Percentiles rank a stretch among this genome's conserved stretches.
Evolutionary conservation across 92 coral and sea anemone species (phyloP).

Genomic region (Parazoanthus atlanticus): DNA sequence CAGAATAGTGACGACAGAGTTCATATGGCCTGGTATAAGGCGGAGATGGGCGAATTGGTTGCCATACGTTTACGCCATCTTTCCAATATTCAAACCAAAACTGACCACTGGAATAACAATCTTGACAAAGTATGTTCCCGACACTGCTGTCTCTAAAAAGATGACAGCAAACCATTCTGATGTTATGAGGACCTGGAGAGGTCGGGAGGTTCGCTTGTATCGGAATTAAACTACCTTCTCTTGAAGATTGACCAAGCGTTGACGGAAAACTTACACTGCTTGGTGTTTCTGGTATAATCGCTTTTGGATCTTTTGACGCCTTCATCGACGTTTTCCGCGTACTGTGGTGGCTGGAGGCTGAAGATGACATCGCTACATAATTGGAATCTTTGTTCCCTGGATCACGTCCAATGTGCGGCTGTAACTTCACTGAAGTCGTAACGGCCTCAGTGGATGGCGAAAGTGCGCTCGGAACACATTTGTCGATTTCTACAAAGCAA

Average conservation of each 20-base stretch:
- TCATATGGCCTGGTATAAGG: constrained; percentile 15
- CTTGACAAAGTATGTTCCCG: background rate
- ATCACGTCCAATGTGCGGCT: background rate
- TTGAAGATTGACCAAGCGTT: background rate
- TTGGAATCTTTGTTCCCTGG: background rate
- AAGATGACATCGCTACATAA: background rate
- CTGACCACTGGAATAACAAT: constrained; percentile 5
- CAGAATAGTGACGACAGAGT: constrained; percentile 10
- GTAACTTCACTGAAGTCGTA: background rate
- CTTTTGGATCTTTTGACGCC: background rate
- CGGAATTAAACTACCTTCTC: background rate
- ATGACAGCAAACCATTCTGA: constrained; percentile 6
- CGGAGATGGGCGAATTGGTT: constrained; percentile 22
- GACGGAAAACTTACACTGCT: background rate
- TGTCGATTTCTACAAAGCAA: background rate
- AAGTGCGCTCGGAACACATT: background rate
- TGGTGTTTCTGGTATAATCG: background rate
- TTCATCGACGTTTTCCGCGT: background rate
- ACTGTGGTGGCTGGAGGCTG: background rate
- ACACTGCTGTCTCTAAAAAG: background rate
- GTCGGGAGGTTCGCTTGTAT: background rate
- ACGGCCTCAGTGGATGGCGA: background rate
- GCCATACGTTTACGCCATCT: background rate
- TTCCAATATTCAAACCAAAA: background rate
- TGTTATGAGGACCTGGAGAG: background rate